phyloP scores from a whole-genome alignment of 2,797 vertebrate genomes.

The Anniella stebbinsi region DNA sequence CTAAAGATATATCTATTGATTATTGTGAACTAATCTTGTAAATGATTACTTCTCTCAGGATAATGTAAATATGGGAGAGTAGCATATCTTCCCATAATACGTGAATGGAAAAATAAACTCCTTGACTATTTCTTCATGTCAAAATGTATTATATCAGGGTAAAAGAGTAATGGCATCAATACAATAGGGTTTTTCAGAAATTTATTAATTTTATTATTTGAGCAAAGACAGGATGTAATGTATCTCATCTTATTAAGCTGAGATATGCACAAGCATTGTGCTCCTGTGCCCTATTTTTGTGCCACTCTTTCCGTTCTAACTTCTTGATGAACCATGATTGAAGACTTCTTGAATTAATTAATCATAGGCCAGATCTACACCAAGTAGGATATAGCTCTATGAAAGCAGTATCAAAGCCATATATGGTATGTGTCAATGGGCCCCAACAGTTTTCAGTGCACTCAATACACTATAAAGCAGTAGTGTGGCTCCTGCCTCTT shows the following conservation, averaged over 20 bases:
- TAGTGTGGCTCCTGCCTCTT: too few species aligned
- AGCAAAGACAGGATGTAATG: too few species aligned
- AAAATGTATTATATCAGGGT: background rate
- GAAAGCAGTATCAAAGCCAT: too few species aligned
- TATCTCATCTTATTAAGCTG: too few species aligned
- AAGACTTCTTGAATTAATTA: background rate
- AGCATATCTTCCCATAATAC: background rate
- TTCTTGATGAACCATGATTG: background rate
- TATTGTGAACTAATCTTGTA: background rate
- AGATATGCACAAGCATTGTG: background rate
- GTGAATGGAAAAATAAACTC: background rate
- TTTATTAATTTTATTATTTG: too few species aligned
- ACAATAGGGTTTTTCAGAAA: background rate
- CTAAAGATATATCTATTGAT: background rate
- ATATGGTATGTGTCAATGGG: too few species aligned
- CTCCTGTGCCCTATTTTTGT: background rate
- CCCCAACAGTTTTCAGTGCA: too few species aligned
- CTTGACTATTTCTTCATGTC: background rate
- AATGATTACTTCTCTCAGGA: background rate
- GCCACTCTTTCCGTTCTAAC: too few species aligned
- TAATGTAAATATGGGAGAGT: background rate
- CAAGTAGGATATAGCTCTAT: too few species aligned
- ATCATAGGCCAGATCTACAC: too few species aligned
- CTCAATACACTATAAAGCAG: too few species aligned
- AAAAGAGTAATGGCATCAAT: background rate